Percentiles rank a stretch among this genome's conserved stretches.
Evolutionary conservation across 2,797 vertebrate genomes (phyloP).

Genomic region (Myripristis murdjan): DNA sequence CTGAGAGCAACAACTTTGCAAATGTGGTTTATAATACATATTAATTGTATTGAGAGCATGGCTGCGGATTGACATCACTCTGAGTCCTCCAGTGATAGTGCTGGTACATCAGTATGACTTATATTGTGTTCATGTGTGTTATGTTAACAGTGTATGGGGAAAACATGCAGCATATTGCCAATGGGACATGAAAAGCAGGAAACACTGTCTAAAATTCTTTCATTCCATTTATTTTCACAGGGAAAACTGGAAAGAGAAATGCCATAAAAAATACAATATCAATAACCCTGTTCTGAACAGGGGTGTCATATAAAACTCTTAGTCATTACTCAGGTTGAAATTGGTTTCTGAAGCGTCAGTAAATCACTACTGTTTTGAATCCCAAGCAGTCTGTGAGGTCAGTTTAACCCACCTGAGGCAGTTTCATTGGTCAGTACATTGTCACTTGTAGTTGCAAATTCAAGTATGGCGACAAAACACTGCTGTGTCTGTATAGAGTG

Average conservation of each 20-base stretch:
- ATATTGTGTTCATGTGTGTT: background rate
- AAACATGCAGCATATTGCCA: background rate
- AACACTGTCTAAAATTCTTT: background rate
- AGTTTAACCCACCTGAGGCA: constrained; percentile 47
- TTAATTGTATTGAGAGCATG: background rate
- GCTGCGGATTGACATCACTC: background rate
- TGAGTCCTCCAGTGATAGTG: background rate
- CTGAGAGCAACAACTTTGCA: background rate
- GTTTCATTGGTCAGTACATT: constrained; percentile 32
- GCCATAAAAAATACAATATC: constrained; percentile 52
- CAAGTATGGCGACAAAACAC: constrained; percentile 45
- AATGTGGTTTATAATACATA: background rate
- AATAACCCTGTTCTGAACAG: constrained; percentile 18
- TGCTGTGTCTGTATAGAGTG: constrained; percentile 10
- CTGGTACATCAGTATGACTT: background rate
- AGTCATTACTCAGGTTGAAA: constrained; percentile 5
- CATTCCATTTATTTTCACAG: constrained; percentile 57
- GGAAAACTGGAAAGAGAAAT: constrained; percentile 31
- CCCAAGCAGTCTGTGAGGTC: background rate
- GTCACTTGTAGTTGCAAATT: constrained; percentile 37
- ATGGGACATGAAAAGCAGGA: constrained; percentile 1
- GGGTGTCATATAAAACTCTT: background rate
- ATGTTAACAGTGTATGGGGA: background rate
- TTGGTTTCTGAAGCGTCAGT: constrained; percentile 1
- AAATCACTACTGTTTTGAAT: constrained; percentile 15